Percentiles rank a stretch among this genome's conserved stretches.
Evolutionary conservation across 2,888 invertebrate species (phyloP).

Genomic region (Drosophila tanythrix): DNA sequence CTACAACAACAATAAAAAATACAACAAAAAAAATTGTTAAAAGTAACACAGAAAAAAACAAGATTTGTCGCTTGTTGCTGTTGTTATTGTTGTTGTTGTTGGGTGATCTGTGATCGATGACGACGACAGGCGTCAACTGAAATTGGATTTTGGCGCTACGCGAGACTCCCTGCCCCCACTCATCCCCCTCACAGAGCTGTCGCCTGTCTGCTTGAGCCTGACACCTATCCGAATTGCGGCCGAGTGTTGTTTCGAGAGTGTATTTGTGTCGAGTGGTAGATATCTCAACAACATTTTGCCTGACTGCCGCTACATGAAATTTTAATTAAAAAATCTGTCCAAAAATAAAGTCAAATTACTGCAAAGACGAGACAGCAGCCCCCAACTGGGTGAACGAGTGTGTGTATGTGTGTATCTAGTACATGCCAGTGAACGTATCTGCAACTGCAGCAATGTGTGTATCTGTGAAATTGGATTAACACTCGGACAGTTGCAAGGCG

Average conservation of each 20-base stretch:
- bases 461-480: conserved; percentile 75
- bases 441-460: conserved; percentile 33
- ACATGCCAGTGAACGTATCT: conserved; percentile 39
- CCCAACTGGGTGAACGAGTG: conserved; percentile 7
- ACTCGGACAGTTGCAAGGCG: conserved; percentile 65
- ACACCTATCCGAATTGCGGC: conserved; percentile 44
- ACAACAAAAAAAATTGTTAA: conserved; percentile 55
- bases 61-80: conserved; percentile 51
- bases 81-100: conserved; percentile 14
- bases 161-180: conserved; percentile 4
- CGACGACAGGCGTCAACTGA: conserved; percentile 70
- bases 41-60: conserved; percentile 46
- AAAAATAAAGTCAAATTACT: conserved; percentile 71
- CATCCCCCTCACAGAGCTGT: conserved; percentile 36
- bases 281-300: conserved; percentile 61
- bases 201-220: conserved; percentile 53
- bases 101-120: conserved; percentile 70
- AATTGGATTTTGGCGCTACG: conserved; percentile 72
- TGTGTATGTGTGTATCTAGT: background rate
- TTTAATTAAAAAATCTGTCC: conserved; percentile 80
- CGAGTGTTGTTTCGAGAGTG: conserved; percentile 31
- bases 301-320: conserved; percentile 68
- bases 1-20: background rate
- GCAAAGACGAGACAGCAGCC: conserved; percentile 24
- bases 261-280: conserved; percentile 37